These are phyloP conservation scores for Drosophila borborema DNA, from an alignment of 2,888 invertebrate genomes.

Conservation along the genomic window DNA sequence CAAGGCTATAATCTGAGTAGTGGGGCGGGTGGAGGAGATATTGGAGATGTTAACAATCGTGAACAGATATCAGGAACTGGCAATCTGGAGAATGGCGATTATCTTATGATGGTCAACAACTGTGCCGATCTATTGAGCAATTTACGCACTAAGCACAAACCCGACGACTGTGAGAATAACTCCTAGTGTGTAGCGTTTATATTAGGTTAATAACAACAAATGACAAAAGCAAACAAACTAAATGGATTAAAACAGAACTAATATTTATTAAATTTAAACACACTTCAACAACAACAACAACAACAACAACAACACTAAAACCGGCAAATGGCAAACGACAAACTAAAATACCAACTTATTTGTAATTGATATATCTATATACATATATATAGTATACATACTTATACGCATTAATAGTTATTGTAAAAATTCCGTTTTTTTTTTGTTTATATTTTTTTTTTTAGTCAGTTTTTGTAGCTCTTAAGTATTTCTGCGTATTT, in stretches of 20 bases:
- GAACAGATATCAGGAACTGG: conserved; percentile 55
- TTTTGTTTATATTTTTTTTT: not conserved
- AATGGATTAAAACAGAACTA: conserved; percentile 54
- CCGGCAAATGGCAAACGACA: conserved; percentile 35
- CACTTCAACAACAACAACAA: conserved; percentile 20
- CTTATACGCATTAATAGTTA: conserved; percentile 45
- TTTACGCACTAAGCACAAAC: conserved; percentile 85
- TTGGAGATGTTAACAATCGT: conserved; percentile 56
- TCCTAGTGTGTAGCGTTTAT: conserved; percentile 83
- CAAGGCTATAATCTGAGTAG: conserved; percentile 60
- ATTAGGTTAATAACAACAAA: conserved; percentile 56
- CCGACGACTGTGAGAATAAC: conserved; percentile 85
- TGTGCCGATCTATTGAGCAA: conserved; percentile 88
- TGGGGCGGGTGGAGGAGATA: conserved; percentile 42
- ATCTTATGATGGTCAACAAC: conserved; percentile 87
- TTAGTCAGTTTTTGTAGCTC: conserved; percentile 52
- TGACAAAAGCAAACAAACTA: conserved; percentile 36
- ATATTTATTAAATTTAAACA: conserved; percentile 69
- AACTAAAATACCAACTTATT: conserved; percentile 55
- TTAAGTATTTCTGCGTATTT: conserved; percentile 51
- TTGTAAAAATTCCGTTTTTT: conserved; percentile 57
- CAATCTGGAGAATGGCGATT: conserved; percentile 85
- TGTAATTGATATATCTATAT: conserved; percentile 56
- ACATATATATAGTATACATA: not conserved
- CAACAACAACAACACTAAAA: conserved; percentile 46